These are phyloP conservation scores for Channa argus DNA, from an alignment of 2,113 vertebrate genomes.

Conservation along the genomic window DNA sequence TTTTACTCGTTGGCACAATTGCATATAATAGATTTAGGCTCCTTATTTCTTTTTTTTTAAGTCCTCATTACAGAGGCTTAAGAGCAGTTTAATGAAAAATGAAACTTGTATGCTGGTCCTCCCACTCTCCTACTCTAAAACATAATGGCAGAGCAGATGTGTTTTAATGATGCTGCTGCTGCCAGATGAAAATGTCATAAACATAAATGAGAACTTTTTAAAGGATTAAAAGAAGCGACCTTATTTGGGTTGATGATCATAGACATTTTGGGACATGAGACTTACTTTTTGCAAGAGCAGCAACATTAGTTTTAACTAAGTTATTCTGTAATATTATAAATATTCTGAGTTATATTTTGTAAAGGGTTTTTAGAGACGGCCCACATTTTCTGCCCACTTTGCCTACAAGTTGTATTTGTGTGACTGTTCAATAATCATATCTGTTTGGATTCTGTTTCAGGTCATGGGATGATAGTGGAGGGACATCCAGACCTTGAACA, in stretches of 20 bases:
- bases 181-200: slow-evolving; percentile 38
- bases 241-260: slow-evolving; percentile 40
- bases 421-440: slow-evolving; percentile 8
- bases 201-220: slow-evolving; percentile 57
- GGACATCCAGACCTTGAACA: slow-evolving; percentile 70
- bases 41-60: slow-evolving; percentile 23
- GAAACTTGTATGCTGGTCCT: slow-evolving; percentile 13
- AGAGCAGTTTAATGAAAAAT: slow-evolving; percentile 65
- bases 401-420: background rate
- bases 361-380: no score
- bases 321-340: no score
- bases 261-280: slow-evolving; percentile 33
- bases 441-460: slow-evolving; percentile 73
- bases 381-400: background rate
- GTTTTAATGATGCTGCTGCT: slow-evolving; percentile 23
- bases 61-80: slow-evolving; percentile 68
- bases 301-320: slow-evolving; percentile 26
- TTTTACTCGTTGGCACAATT: slow-evolving; percentile 14
- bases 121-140: slow-evolving; percentile 14
- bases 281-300: background rate
- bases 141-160: slow-evolving; percentile 60
- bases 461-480: slow-evolving; percentile 82
- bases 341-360: no score
- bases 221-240: slow-evolving; percentile 55
- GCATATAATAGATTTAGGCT: slow-evolving; percentile 54